Base-by-base conservation (phyloP, 2,888 invertebrate species). In the Heteropelma amictum region DNA sequence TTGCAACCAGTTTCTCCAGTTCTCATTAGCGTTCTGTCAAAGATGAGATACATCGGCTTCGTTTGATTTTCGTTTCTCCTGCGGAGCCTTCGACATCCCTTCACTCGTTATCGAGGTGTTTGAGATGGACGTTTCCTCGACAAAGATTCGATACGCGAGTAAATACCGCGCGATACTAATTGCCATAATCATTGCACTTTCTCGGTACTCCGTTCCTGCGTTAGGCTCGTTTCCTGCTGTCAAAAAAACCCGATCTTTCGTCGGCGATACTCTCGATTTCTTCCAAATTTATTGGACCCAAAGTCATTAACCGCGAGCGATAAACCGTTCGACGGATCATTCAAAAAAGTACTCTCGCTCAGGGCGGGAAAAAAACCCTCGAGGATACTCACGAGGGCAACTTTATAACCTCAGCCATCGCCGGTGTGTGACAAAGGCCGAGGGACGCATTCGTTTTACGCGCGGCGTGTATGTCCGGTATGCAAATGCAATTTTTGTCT, bases 401-500 rank as follows among this genome's bases (percentile, higher is more conserved):
- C 67, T 76, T 72, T 67, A 72, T 76, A 72, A 68, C 51, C 42
- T 67, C 67, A 38, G 26, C 7, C 23, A 5, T 60, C 33, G 60
- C 30, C 60, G 72, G 38, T 42, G 35, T 49, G 69, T 61, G 71
- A 73, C 53, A 60, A 30, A 77, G 69, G 53, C 45, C 49, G 72
- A 61, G 35, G 49, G 69, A 54, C 35, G 63, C 35, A 35, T 40
- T 67, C 47, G 45, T 47, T 63, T 67, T 23, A 35, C 35, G 33
- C 56, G 49, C 21, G 33, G 42, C 28, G 53, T 53, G 80, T 80
- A 79, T 79, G 79, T 78, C 80, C 79, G 77, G 80, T 85, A 86
- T 86, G 85, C 83, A 86, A 85, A 85, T 85, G 84, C 81, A 84
- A 84, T 86, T 85, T 84, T 78, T 72, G 71, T 74, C 26, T 77